phyloP scores from a whole-genome alignment of 2,113 vertebrate genomes.

The Thymallus thymallus region DNA sequence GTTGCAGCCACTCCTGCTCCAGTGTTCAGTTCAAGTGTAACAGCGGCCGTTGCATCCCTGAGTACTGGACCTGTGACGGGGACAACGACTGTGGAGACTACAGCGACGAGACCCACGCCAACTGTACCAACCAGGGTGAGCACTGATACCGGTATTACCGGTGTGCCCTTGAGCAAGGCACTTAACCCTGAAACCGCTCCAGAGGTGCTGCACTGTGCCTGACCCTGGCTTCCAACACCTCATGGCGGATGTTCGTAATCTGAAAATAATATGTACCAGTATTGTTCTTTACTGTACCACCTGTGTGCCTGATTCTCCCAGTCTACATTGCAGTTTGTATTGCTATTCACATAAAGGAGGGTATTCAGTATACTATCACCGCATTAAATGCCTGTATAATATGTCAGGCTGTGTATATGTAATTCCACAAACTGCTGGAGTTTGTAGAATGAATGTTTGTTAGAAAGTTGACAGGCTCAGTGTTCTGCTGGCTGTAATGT shows the following conservation, averaged over 20 bases:
- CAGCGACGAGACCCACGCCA: constrained; percentile 94
- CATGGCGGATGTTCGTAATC: no score
- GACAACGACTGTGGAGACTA: constrained; percentile 97
- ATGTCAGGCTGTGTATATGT: constrained; percentile 25
- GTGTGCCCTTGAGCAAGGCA: neutral
- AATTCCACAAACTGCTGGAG: neutral
- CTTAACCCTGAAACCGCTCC: neutral
- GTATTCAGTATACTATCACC: neutral
- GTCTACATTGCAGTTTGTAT: no score
- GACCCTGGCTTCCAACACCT: neutral
- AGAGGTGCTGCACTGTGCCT: neutral
- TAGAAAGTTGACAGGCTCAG: neutral
- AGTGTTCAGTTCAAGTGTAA: constrained; percentile 98
- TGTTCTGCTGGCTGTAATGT: neutral
- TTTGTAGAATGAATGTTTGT: constrained; percentile 4
- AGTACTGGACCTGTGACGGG: constrained; percentile 97
- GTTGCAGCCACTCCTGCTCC: constrained; percentile 96
- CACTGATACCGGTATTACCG: no score
- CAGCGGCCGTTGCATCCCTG: constrained; percentile 95
- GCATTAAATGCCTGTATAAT: neutral
- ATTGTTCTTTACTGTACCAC: no score
- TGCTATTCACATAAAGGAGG: neutral
- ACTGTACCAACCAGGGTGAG: constrained; percentile 97
- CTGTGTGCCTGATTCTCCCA: no score
- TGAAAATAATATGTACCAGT: no score